Conservation (phyloP, 2,113 vertebrate species). For the Tragelaphus scriptus region DNA sequence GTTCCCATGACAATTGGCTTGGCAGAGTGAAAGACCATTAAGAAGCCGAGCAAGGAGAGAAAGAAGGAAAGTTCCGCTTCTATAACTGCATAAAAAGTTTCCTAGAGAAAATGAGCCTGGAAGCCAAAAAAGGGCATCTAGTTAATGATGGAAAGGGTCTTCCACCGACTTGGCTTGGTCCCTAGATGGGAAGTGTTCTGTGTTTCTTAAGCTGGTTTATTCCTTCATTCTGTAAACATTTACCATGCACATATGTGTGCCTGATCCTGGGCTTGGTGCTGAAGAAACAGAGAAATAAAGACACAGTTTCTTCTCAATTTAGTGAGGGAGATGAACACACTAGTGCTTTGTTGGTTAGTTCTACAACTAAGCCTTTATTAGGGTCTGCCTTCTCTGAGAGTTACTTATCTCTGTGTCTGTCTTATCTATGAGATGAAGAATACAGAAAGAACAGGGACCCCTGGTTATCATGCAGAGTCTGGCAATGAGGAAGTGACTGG, state of each 20-base stretch:
- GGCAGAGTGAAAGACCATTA: constrained; percentile 47
- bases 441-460: not conserved
- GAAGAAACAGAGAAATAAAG: not conserved
- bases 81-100: not conserved
- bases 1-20: constrained; percentile 46
- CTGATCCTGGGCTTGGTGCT: not conserved
- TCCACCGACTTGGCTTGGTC: not conserved
- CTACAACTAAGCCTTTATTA: not conserved
- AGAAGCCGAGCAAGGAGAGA: not conserved
- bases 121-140: not conserved
- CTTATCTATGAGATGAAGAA: not conserved
- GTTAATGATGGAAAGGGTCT: constrained; percentile 14
- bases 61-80: not conserved
- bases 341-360: not conserved
- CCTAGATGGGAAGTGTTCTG: not conserved
- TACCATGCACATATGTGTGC: not conserved
- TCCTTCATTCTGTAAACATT: not conserved
- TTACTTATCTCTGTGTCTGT: not conserved
- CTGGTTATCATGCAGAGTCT: not conserved
- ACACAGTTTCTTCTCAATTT: not conserved
- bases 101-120: constrained; percentile 27
- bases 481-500: not conserved
- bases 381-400: not conserved
- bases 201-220: not conserved
- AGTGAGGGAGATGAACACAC: not conserved